Evolutionary conservation across 2,888 invertebrate species (phyloP).

Genomic region (Tachina grossa): DNA sequence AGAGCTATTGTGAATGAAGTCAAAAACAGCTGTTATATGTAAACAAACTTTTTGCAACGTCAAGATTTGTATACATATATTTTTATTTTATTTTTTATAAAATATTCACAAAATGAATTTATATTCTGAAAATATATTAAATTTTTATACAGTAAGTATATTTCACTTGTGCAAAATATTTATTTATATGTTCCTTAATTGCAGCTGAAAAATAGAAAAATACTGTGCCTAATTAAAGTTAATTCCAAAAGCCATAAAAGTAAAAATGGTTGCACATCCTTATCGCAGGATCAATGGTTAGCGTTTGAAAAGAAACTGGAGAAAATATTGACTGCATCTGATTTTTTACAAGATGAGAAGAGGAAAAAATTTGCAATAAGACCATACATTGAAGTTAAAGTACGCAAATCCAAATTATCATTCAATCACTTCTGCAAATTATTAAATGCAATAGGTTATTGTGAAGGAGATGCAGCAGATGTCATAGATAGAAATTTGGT

Average conservation of each 20-base stretch:
- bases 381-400: slow-evolving; percentile 47
- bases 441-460: neutral
- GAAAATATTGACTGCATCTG: slow-evolving; percentile 3
- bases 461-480: neutral
- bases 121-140: slow-evolving; percentile 59
- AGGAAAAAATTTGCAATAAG: slow-evolving; percentile 35
- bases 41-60: slow-evolving; percentile 27
- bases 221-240: slow-evolving; percentile 60
- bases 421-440: slow-evolving; percentile 37
- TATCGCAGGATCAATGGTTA: slow-evolving; percentile 55
- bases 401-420: slow-evolving; percentile 51
- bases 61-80: neutral
- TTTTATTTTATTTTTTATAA: neutral
- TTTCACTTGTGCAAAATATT: too few species aligned
- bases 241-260: neutral
- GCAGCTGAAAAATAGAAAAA: slow-evolving; percentile 42
- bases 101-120: slow-evolving; percentile 49
- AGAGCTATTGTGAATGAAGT: neutral
- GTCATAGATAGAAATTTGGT: neutral
- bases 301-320: slow-evolving; percentile 52
- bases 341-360: slow-evolving; percentile 7
- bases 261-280: slow-evolving; percentile 51
- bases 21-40: neutral
- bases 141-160: slow-evolving; percentile 55
- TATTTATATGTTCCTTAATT: slow-evolving; percentile 12